Evolutionary conservation across 2,888 invertebrate species (phyloP).

Genomic region (Calliphora vomitoria): DNA sequence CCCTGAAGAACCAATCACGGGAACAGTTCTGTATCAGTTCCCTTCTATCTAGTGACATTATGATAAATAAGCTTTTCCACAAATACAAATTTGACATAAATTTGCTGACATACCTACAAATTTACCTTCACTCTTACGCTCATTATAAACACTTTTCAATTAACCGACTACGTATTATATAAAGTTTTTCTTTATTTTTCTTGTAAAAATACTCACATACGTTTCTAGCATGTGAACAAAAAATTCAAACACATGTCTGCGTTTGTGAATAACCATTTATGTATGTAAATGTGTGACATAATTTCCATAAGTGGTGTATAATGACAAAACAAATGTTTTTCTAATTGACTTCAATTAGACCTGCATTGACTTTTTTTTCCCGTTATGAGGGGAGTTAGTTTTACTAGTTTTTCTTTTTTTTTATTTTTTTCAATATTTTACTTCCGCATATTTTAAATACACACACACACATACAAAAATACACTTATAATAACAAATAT

Average conservation of each 20-base stretch:
- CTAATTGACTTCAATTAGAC: slow-evolving; percentile 73
- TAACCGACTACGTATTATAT: slow-evolving; percentile 11
- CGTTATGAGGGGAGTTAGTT: slow-evolving; percentile 47
- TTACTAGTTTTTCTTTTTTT: slow-evolving; percentile 40
- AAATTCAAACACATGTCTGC: neutral
- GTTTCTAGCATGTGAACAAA: neutral
- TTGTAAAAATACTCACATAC: neutral
- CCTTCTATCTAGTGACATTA: too few species aligned
- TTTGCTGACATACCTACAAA: neutral
- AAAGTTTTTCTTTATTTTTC: slow-evolving; percentile 1
- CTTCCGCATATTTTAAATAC: slow-evolving; percentile 34
- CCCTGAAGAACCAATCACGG: too few species aligned
- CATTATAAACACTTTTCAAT: slow-evolving; percentile 39
- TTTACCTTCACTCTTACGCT: too few species aligned
- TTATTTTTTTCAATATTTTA: slow-evolving; percentile 13
- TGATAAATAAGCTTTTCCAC: too few species aligned
- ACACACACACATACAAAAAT: neutral
- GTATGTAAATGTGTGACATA: slow-evolving; percentile 47
- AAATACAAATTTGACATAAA: neutral
- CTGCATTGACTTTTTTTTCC: slow-evolving; percentile 61
- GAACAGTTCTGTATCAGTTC: too few species aligned
- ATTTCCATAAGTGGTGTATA: slow-evolving; percentile 65
- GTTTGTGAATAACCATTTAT: slow-evolving; percentile 4
- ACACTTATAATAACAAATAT: too few species aligned
- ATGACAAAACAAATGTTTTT: slow-evolving; percentile 73